A percentile compares a stretch with the other conserved stretches of the same genome.
These are phyloP conservation scores for Tragopan temminckii DNA, from an alignment of 2,797 vertebrate species.

Conservation along the genomic window DNA sequence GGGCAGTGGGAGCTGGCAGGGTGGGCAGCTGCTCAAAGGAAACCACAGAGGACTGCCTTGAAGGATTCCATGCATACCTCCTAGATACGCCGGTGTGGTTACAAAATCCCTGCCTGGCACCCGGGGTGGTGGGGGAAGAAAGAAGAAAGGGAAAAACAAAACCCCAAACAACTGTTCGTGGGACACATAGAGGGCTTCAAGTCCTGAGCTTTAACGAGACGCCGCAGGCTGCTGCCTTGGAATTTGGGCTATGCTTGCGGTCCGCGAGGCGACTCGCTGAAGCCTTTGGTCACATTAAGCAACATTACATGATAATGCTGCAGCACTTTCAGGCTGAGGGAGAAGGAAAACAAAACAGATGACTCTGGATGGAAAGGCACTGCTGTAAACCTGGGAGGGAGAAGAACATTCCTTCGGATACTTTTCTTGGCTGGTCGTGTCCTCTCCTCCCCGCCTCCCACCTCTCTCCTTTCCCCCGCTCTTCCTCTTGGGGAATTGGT, in stretches of 20 bases:
- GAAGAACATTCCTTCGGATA: conserved; percentile 64
- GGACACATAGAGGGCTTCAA: conserved; percentile 23
- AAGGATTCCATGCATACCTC: conserved; percentile 63
- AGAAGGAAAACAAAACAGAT: conserved; percentile 74
- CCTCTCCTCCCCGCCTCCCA: conserved; percentile 20
- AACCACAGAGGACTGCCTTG: conserved; percentile 60
- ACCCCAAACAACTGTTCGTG: neutral
- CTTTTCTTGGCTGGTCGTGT: conserved; percentile 60
- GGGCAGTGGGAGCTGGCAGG: conserved; percentile 40
- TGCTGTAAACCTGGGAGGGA: conserved; percentile 69
- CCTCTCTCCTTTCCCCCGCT: conserved; percentile 31
- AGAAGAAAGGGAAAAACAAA: neutral
- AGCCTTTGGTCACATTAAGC: conserved; percentile 65
- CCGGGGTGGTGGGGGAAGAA: neutral
- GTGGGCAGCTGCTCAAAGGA: conserved; percentile 51
- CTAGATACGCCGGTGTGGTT: neutral
- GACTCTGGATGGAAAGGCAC: conserved; percentile 66
- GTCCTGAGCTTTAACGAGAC: conserved; percentile 23
- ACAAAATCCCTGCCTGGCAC: conserved; percentile 51
- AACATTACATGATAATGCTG: conserved; percentile 66
- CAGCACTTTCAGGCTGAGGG: conserved; percentile 42
- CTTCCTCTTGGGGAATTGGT: conserved; percentile 43
- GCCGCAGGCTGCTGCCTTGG: conserved; percentile 23
- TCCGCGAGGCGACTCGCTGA: neutral
- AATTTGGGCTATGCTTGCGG: conserved; percentile 63